Percentiles rank a stretch among this genome's conserved stretches.
Conservation (phyloP, 2,113 vertebrate species). For the Trinectes maculatus region DNA sequence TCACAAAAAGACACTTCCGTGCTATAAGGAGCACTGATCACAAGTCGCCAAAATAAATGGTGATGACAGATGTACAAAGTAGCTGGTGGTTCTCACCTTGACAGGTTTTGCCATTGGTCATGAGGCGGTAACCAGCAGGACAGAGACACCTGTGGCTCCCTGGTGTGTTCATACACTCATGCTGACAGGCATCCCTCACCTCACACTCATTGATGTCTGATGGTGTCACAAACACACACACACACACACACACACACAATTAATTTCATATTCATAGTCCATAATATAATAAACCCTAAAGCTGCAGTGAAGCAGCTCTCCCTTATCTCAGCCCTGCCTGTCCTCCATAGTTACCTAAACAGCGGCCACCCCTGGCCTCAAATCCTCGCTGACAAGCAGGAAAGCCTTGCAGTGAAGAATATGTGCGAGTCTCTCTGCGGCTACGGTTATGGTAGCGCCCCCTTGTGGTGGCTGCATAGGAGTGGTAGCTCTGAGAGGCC, state of each 20-base stretch:
- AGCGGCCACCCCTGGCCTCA: constrained; percentile 84
- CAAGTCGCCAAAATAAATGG: neutral
- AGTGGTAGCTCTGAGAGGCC: constrained; percentile 91
- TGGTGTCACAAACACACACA: constrained; percentile 26
- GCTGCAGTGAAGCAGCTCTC: constrained; percentile 19
- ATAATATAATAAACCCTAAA: neutral
- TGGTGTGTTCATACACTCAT: constrained; percentile 92
- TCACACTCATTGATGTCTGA: constrained; percentile 97
- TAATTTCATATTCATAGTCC: neutral
- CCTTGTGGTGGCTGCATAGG: constrained; percentile 84
- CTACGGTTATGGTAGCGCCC: constrained; percentile 83
- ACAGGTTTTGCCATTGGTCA: constrained; percentile 92
- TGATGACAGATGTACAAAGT: neutral
- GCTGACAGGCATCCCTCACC: constrained; percentile 89
- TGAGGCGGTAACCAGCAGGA: constrained; percentile 90
- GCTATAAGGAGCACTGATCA: neutral
- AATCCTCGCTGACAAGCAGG: constrained; percentile 87
- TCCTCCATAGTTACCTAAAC: constrained; percentile 91
- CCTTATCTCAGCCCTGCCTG: constrained; percentile 65
- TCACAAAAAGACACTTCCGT: too few relatives aligned
- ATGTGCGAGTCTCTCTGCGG: constrained; percentile 46
- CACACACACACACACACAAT: constrained; percentile 21
- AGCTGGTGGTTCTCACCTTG: constrained; percentile 83
- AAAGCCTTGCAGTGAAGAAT: constrained; percentile 26
- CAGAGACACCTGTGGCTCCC: constrained; percentile 93